These are phyloP conservation scores for Myanophis thanlyinensis DNA, from an alignment of 2,113 vertebrate genomes.

Conservation along the genomic window DNA sequence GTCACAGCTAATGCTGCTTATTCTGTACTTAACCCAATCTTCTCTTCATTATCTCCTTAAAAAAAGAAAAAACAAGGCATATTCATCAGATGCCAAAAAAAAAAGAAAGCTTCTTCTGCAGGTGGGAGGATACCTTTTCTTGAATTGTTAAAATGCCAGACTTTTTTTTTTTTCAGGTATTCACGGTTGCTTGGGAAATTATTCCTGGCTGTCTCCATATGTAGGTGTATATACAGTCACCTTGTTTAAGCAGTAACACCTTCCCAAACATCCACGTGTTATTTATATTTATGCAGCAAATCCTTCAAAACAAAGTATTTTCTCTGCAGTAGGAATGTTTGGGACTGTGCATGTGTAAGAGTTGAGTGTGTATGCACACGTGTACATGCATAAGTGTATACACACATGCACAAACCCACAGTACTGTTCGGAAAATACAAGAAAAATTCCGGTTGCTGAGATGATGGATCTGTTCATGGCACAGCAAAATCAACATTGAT, in stretches of 20 bases:
- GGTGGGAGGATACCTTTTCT: neutral
- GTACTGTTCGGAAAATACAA: neutral
- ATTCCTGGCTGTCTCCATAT: neutral
- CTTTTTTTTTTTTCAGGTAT: neutral
- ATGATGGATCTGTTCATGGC: neutral
- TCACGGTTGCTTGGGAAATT: neutral
- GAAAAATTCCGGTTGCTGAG: neutral
- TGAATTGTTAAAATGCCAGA: neutral
- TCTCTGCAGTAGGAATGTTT: neutral
- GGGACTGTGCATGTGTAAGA: neutral
- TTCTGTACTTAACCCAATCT: neutral
- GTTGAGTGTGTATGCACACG: neutral
- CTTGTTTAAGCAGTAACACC: neutral
- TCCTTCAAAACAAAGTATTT: neutral
- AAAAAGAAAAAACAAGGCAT: neutral
- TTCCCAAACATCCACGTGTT: neutral
- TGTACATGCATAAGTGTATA: neutral
- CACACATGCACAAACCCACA: neutral
- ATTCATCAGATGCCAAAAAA: constrained; percentile 7
- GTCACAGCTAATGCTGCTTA: neutral
- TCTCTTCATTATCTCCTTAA: neutral
- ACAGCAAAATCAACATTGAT: neutral
- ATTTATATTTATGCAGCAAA: neutral
- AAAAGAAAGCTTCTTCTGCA: neutral
- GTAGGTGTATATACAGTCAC: neutral